Conservation (phyloP, 64 coral and sea anemone genomes). For the Platygyra sinensis region DNA sequence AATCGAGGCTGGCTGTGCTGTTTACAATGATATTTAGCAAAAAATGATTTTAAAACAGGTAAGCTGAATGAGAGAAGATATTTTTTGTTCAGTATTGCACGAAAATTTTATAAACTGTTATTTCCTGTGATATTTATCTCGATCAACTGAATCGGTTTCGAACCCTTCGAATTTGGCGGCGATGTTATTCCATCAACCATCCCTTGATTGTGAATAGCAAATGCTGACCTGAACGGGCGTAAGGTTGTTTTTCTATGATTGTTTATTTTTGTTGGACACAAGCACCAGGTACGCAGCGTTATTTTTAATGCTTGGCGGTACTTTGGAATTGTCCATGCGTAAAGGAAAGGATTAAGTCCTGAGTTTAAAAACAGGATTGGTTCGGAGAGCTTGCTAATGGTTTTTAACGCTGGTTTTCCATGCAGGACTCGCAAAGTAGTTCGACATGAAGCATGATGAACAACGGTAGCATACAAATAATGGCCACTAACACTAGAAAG, state of each 20-base stretch:
- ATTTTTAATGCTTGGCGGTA: conserved; percentile 6
- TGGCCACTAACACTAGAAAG: not conserved
- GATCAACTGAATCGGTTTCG: not conserved
- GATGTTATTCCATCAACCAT: not conserved
- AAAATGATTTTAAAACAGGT: too few relatives aligned
- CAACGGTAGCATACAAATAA: not conserved
- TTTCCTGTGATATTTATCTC: not conserved
- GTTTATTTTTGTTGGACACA: not conserved
- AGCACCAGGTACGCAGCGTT: not conserved
- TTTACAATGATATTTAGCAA: too few relatives aligned
- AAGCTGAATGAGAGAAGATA: too few relatives aligned
- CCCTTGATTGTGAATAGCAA: not conserved
- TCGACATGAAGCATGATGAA: conserved; percentile 29
- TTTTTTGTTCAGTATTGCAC: too few relatives aligned
- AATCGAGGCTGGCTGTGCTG: too few relatives aligned
- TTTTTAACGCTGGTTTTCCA: conserved; percentile 3
- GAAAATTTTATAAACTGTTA: not conserved
- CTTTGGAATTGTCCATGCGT: conserved; percentile 28
- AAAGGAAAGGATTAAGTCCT: conserved; percentile 14
- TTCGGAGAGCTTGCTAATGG: not conserved
- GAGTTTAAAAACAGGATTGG: conserved; percentile 9
- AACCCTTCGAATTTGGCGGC: not conserved
- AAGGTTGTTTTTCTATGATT: not conserved
- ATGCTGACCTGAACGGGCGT: not conserved
- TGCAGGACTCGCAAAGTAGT: conserved; percentile 4